phyloP scores from a whole-genome alignment of 2,888 invertebrate genomes.

The Dynastes hyllus region DNA sequence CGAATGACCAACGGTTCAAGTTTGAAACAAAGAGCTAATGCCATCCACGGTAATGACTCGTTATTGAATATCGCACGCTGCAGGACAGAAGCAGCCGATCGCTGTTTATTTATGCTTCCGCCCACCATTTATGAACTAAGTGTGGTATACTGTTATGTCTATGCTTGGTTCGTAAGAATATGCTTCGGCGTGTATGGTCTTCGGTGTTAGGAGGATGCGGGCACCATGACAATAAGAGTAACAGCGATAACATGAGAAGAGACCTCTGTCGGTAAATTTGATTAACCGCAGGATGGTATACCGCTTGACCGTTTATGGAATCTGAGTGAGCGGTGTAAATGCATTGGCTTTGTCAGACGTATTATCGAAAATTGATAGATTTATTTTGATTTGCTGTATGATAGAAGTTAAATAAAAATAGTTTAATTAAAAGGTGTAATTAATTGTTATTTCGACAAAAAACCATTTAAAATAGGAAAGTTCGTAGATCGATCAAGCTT shows the following conservation, averaged over 20 bases:
- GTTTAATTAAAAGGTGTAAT: background rate
- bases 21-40: constrained; percentile 65
- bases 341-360: constrained; percentile 1
- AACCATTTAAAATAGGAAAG: too few relatives aligned
- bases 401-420: background rate
- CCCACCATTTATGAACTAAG: constrained; percentile 17
- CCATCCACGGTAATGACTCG: constrained; percentile 64
- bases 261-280: constrained; percentile 49
- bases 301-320: constrained; percentile 53
- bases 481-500: too few relatives aligned
- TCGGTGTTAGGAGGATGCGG: background rate
- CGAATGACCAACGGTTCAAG: constrained; percentile 65
- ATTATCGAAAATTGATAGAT: constrained; percentile 1
- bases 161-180: background rate
- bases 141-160: background rate
- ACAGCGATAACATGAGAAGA: background rate
- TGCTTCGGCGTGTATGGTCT: background rate
- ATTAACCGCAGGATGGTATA: constrained; percentile 48
- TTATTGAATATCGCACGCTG: constrained; percentile 60
- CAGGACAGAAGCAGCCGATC: background rate
- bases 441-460: too few relatives aligned
- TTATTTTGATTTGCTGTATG: background rate
- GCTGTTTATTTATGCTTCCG: background rate
- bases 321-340: constrained; percentile 17
- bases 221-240: background rate